Percentiles rank a stretch among this genome's conserved stretches.
phyloP scores from a whole-genome alignment of 2,888 invertebrate species.

The Pollenia griseotomentosa region DNA sequence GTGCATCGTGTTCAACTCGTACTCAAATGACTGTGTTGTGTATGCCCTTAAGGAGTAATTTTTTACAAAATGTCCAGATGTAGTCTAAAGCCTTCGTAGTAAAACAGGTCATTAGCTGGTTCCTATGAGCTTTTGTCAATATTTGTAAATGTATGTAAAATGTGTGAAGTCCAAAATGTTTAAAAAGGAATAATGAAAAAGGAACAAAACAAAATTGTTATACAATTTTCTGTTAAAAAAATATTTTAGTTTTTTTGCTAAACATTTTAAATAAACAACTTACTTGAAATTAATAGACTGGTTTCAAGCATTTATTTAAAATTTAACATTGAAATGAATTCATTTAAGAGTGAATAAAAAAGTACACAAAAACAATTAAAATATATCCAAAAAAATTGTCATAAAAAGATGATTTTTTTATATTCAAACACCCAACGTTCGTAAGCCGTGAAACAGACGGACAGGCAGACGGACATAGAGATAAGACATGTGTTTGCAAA shows the following conservation, averaged over 20 bases:
- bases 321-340: constrained; percentile 45
- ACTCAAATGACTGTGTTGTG: neutral
- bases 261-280: constrained; percentile 12
- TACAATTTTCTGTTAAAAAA: neutral
- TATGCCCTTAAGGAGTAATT: constrained; percentile 18
- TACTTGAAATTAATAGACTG: constrained; percentile 42
- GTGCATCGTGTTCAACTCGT: neutral
- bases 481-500: neutral
- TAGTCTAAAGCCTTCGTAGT: neutral
- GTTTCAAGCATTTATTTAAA: constrained; percentile 12
- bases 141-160: neutral
- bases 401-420: constrained; percentile 41
- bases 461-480: neutral
- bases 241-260: neutral
- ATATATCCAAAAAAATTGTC: constrained; percentile 40
- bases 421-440: constrained; percentile 33
- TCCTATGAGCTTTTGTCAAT: neutral
- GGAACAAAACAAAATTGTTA: neutral
- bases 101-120: constrained; percentile 20
- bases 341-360: neutral
- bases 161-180: neutral
- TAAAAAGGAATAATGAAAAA: constrained; percentile 2
- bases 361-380: constrained; percentile 2
- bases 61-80: constrained; percentile 12
- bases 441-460: neutral